Evolutionary conservation across 1,140 invertebrate genomes (phyloP).

Genomic region (Drosophila kohkoa): DNA sequence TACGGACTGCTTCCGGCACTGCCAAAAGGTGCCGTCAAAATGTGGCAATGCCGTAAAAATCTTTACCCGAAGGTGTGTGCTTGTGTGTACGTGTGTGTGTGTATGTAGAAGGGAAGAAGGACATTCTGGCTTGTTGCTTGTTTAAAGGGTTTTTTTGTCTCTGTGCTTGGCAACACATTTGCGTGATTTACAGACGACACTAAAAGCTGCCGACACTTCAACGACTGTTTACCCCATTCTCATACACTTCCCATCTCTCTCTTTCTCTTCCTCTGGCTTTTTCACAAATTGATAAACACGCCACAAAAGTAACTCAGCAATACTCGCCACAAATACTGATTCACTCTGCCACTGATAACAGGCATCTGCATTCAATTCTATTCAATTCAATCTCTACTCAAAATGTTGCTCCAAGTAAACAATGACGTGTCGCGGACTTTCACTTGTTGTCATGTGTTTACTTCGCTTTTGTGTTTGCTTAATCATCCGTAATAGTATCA

Average conservation of each 20-base stretch:
- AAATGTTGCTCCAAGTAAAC: slow-evolving; percentile 42
- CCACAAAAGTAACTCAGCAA: slow-evolving; percentile 17
- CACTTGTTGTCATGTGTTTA: slow-evolving; percentile 67
- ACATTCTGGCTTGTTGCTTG: slow-evolving; percentile 10
- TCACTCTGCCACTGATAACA: slow-evolving; percentile 66
- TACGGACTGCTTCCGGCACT: slow-evolving; percentile 43
- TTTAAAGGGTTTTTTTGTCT: slow-evolving; percentile 36
- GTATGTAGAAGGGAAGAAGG: too few relatives aligned
- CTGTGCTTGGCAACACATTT: slow-evolving; percentile 15
- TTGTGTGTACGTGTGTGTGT: neutral
- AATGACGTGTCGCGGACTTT: slow-evolving; percentile 76
- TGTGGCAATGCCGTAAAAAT: slow-evolving; percentile 55
- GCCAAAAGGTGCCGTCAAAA: slow-evolving; percentile 68
- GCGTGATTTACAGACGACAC: slow-evolving; percentile 63
- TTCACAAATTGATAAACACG: slow-evolving; percentile 72
- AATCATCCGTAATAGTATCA: slow-evolving; percentile 17
- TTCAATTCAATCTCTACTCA: neutral
- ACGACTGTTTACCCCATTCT: slow-evolving; percentile 3
- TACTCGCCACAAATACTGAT: slow-evolving; percentile 27
- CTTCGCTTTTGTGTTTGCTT: neutral
- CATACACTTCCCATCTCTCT: neutral
- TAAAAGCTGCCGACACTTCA: slow-evolving; percentile 51
- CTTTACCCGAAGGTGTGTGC: slow-evolving; percentile 19
- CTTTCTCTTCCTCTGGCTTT: slow-evolving; percentile 17
- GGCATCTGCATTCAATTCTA: slow-evolving; percentile 11